A percentile compares a stretch with the other conserved stretches of the same genome.
These are phyloP conservation scores for Hipposideros larvatus DNA, from an alignment of 2,797 vertebrate genomes.

Conservation along the genomic window DNA sequence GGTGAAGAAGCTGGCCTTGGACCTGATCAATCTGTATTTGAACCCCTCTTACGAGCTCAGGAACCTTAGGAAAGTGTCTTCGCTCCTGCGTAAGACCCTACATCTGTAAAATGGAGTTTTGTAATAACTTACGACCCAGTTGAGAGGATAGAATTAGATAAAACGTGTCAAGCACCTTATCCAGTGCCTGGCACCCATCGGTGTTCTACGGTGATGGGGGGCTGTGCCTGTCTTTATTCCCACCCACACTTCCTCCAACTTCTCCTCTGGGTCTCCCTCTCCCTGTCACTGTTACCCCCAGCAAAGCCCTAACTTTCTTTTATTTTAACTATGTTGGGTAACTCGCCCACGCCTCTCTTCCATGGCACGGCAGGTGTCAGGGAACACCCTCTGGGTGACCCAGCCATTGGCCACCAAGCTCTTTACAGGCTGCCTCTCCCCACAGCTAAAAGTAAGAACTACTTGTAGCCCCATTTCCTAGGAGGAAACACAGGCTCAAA, in stretches of 20 bases:
- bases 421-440: background rate
- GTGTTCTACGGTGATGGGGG: background rate
- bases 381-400: background rate
- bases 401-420: background rate
- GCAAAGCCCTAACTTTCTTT: background rate
- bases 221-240: background rate
- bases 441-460: background rate
- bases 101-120: background rate
- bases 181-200: background rate
- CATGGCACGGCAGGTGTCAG: fast-evolving
- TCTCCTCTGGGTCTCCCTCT: background rate
- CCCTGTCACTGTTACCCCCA: background rate
- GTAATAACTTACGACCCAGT: background rate
- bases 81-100: background rate
- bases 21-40: background rate
- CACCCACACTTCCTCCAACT: fast-evolving
- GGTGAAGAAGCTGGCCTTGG: background rate
- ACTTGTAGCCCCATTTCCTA: background rate
- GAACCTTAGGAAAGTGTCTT: background rate
- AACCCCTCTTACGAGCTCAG: background rate
- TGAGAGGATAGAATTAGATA: background rate
- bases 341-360: background rate
- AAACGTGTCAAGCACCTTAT: background rate
- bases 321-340: background rate
- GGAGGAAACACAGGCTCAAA: background rate